Base-by-base conservation (phyloP, 1,140 invertebrate species). In the Drosophila jambulina region DNA sequence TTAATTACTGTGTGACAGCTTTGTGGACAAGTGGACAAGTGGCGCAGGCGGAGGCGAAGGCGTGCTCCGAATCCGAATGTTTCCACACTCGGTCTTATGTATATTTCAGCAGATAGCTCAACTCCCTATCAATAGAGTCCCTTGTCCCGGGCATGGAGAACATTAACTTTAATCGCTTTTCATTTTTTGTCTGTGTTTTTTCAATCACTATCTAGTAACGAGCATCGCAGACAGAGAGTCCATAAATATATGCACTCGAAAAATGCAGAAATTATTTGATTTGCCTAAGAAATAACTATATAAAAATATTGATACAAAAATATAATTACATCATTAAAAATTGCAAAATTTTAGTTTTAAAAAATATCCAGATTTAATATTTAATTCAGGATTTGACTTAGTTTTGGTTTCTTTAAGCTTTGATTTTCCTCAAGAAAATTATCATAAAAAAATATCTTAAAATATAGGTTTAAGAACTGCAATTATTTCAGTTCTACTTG, bases 1-100 rank as follows among this genome's bases (percentile, higher is more conserved):
- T 90, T 90, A 90, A 90, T 90, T 90, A 90, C 78, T 90, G 85
- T 90, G 85, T 85, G 85, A 85, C 78, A 82, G 65, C 62, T 70
- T 62, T 43, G 53, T 56, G 53, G 53, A 56, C 53, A 54, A 54
- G 61, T 58, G 57, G 23, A 48, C 54, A 75, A 49, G 75, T 49
- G 23, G 19, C 40, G n/a, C 36, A 15, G 10, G 15, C 19, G 51
- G 23, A 21, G 36, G 43, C 17, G 45, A n/a, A 15, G 32, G 43
- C 42, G 34, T 63, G 49, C 45, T 63, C 56, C 17, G 45, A 60
- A 64, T 67, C 56, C 17, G 42, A 60, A 64, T 57, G 38, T 32
- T 51, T 72, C n/a, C 54, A 74, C 68, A 51, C 27, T 59, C 46
- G 40, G 36, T 42, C 10, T 23, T 59, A 65, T 71, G 36, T 48